Conservation (phyloP, 2,797 vertebrate genomes). For the Ctenosaura bakeri region DNA sequence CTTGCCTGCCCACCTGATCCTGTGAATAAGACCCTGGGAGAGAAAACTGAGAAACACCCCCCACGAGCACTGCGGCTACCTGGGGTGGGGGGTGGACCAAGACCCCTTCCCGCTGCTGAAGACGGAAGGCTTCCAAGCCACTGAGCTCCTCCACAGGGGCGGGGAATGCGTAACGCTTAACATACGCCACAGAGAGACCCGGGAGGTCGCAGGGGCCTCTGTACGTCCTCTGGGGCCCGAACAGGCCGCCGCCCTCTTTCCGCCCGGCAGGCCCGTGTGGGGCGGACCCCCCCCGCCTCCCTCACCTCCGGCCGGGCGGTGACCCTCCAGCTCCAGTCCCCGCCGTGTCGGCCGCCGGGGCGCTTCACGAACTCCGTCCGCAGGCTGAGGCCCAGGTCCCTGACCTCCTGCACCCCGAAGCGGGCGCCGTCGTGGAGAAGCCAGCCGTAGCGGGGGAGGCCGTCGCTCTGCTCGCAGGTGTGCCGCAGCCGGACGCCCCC, state of each 20-base stretch:
- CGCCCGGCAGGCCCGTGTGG: too few relatives aligned
- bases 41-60: neutral
- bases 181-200: too few relatives aligned
- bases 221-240: too few relatives aligned
- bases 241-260: neutral
- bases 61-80: too few relatives aligned
- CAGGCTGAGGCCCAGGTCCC: conserved; percentile 85
- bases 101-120: too few relatives aligned
- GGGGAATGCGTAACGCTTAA: too few relatives aligned
- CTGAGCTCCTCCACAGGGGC: too few relatives aligned
- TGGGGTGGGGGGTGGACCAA: too few relatives aligned
- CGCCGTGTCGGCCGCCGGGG: conserved; percentile 90
- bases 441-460: conserved; percentile 90
- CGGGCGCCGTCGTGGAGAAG: conserved; percentile 91
- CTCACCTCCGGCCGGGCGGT: conserved; percentile 88
- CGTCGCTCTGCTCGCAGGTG: conserved; percentile 92
- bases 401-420: conserved; percentile 93
- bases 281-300: rapidly evolving
- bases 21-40: too few relatives aligned
- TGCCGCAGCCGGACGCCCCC: conserved; percentile 87
- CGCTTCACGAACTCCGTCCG: conserved; percentile 93
- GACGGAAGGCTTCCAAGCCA: too few relatives aligned
- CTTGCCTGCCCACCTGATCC: too few relatives aligned
- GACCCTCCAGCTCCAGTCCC: conserved; percentile 97
- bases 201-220: too few relatives aligned